Percentiles rank a stretch among this genome's conserved stretches.
These are phyloP conservation scores for Loriculus beryllinus DNA, from an alignment of 2,797 vertebrate species.

Conservation along the genomic window DNA sequence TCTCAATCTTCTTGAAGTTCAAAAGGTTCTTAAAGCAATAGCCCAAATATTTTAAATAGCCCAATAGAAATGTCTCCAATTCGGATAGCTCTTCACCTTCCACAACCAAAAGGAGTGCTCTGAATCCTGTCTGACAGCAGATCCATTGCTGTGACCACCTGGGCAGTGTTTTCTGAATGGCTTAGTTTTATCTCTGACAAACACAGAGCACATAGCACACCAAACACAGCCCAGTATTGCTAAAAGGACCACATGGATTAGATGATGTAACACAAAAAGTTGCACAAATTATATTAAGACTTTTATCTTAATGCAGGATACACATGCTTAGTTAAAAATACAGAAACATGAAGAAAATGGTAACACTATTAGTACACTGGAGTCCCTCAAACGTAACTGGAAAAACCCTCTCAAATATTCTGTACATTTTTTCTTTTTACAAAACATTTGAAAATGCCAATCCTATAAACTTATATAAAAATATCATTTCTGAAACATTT, in stretches of 20 bases:
- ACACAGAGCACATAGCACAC: background rate
- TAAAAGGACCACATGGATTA: background rate
- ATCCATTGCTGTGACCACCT: background rate
- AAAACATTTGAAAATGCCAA: slow-evolving; percentile 7
- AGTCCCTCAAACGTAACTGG: background rate
- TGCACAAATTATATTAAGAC: slow-evolving; percentile 2
- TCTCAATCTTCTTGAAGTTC: background rate
- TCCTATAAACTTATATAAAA: slow-evolving; percentile 2
- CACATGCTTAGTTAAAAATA: background rate
- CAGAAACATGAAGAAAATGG: background rate
- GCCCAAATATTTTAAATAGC: background rate
- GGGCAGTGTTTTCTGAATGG: background rate
- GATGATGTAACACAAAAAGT: background rate
- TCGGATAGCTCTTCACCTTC: background rate
- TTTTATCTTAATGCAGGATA: slow-evolving; percentile 25
- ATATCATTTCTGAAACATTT: background rate
- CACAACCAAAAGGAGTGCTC: background rate
- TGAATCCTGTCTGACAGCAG: background rate
- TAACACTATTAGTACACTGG: background rate
- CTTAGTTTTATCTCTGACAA: background rate
- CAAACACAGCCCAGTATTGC: background rate
- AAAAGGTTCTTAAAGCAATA: background rate
- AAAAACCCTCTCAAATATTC: background rate
- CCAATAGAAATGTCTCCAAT: background rate
- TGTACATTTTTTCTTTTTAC: background rate